Evolutionary conservation across 2,888 invertebrate genomes (phyloP).

Genomic region (Miltochrista miniata): DNA sequence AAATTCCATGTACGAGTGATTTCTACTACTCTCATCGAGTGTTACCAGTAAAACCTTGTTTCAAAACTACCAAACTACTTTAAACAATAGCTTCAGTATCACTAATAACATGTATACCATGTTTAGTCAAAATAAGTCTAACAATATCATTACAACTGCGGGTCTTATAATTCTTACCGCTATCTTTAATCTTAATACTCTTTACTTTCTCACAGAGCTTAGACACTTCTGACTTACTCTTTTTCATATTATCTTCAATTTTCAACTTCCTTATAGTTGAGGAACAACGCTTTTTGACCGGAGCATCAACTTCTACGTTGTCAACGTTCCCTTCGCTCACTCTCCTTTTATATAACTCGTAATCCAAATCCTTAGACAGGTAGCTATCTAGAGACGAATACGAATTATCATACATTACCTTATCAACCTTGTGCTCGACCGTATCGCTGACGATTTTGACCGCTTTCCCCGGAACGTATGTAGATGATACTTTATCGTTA

Average conservation of each 20-base stretch:
- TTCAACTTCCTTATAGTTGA: conserved; percentile 68
- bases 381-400: conserved; percentile 82
- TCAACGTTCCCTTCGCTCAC: conserved; percentile 73
- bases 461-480: conserved; percentile 87
- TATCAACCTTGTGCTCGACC: conserved; percentile 68
- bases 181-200: conserved; percentile 72
- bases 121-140: conserved; percentile 89
- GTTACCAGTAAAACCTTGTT: conserved; percentile 3
- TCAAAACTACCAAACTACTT: neutral
- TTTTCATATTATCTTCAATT: conserved; percentile 70
- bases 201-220: conserved; percentile 78
- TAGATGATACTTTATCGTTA: conserved; percentile 63
- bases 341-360: conserved; percentile 61
- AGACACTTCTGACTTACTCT: conserved; percentile 77
- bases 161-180: conserved; percentile 65
- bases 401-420: conserved; percentile 70
- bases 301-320: conserved; percentile 34
- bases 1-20: too few relatives aligned
- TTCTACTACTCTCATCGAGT: neutral
- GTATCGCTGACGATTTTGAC: conserved; percentile 87
- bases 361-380: conserved; percentile 68
- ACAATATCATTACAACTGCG: conserved; percentile 85
- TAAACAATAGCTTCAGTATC: conserved; percentile 89
- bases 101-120: conserved; percentile 91
- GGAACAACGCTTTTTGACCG: conserved; percentile 67